Base-by-base conservation (phyloP, 2,888 invertebrate species). In the Phyllotreta striolata region DNA sequence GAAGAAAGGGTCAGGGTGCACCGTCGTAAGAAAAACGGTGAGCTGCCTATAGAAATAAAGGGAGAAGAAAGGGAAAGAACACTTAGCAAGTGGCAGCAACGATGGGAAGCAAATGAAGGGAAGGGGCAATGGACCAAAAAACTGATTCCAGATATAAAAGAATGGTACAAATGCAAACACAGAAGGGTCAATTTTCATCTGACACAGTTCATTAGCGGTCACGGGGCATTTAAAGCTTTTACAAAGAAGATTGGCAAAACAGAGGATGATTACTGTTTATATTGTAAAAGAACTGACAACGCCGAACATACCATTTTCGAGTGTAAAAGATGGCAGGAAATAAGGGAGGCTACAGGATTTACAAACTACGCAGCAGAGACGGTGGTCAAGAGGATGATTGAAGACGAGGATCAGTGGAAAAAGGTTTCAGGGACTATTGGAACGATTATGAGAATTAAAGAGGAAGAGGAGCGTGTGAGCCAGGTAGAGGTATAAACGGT, bases 121-220 rank as follows among this genome's bases (percentile, higher is more conserved):
- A n/a, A n/a, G n/a, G n/a, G n/a, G n/a, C n/a, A n/a, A n/a, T n/a
- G n/a, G n/a, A n/a, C n/a, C n/a, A n/a, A n/a, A n/a, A n/a, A n/a
- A n/a, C n/a, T n/a, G n/a, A n/a, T n/a, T n/a, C n/a, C n/a, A n/a
- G 40, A 56, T 9, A n/a, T 61, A 34, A 37, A 24, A 34, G 10
- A 12, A 46, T 54, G 43, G 52, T 10, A 9, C 10, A 44, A 10
- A 10, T 44, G 52, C 34, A n/a, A 24, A 37, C 41, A 52, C 9
- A 49, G 54, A 37, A 1, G 12, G 3, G 13, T 14, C 1, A 37
- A 62, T 14, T 55, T 47, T 14, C 39, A 3, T 6, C 8, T 55
- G 6, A 55, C 62, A 1, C 62, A 62, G 35, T 41, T 14, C 6
- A n/a, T 61, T 12, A 55, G 34, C 4, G 62, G 62, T 14, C 62